Percentiles rank a stretch among this genome's conserved stretches.
These are phyloP conservation scores for Dicranocentrus wangi DNA, from an alignment of 2,888 invertebrate genomes.

Conservation along the genomic window DNA sequence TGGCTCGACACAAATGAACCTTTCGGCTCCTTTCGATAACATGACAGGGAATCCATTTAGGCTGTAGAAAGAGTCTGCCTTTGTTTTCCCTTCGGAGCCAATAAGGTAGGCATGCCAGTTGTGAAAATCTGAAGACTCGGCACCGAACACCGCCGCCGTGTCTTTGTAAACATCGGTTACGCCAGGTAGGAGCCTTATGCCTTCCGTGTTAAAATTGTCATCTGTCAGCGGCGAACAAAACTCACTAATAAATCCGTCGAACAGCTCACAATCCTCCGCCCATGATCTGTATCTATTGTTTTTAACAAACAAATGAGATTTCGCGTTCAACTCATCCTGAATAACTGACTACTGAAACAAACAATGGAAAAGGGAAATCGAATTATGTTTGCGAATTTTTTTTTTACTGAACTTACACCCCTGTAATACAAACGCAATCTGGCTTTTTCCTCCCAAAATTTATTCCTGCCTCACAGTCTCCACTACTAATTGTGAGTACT, in stretches of 20 bases:
- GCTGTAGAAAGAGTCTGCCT: constrained; percentile 51
- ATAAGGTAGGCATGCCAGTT: constrained; percentile 12
- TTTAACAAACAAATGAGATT: background rate
- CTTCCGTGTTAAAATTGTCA: constrained; percentile 9
- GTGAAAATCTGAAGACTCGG: constrained; percentile 23
- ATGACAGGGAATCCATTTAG: constrained; percentile 51
- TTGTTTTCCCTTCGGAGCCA: constrained; percentile 38
- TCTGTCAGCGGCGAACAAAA: constrained; percentile 35
- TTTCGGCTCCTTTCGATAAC: constrained; percentile 21
- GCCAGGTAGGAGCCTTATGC: constrained; percentile 26
- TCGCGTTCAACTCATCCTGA: background rate
- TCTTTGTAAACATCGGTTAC: constrained; percentile 8
- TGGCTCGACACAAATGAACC: constrained; percentile 50
- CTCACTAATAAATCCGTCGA: constrained; percentile 57
- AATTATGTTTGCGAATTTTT: background rate
- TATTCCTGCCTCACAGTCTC: constrained; percentile 56
- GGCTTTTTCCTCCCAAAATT: constrained; percentile 57
- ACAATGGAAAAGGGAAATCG: background rate
- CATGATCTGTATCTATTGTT: constrained; percentile 51
- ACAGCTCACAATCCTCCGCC: constrained; percentile 56
- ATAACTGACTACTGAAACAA: background rate
- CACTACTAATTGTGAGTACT: constrained; percentile 38
- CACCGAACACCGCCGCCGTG: constrained; percentile 39
- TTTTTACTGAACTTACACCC: constrained; percentile 47
- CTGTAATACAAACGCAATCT: constrained; percentile 59